phyloP scores from a whole-genome alignment of 1,140 invertebrate genomes.

The Apis dorsata region DNA sequence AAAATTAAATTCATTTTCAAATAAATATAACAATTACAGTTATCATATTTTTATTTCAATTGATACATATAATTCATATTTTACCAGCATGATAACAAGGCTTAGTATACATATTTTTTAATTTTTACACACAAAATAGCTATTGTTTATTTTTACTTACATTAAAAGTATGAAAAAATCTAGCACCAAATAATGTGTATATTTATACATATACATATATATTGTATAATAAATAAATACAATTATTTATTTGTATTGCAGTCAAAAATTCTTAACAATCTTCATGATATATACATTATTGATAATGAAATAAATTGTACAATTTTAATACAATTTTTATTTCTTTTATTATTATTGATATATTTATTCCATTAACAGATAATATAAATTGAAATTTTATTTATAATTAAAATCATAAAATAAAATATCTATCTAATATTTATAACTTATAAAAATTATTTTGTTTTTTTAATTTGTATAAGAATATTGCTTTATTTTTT shows the following conservation, averaged over 20 bases:
- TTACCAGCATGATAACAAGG: constrained; percentile 26
- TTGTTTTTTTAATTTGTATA: not conserved
- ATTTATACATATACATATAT: not conserved
- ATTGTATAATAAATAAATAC: constrained; percentile 43
- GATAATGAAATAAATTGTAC: constrained; percentile 14
- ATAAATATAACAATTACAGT: constrained; percentile 39
- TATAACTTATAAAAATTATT: not conserved
- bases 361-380: not conserved
- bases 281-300: constrained; percentile 15
- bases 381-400: no score
- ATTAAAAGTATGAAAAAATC: constrained; percentile 7
- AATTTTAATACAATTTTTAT: not conserved
- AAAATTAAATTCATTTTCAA: constrained; percentile 24
- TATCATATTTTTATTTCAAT: constrained; percentile 37
- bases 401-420: not conserved
- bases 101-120: constrained; percentile 17
- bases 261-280: constrained; percentile 26
- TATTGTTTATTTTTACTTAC: not conserved
- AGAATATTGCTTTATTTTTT: constrained; percentile 44
- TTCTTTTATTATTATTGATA: not conserved
- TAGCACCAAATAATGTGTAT: constrained; percentile 26
- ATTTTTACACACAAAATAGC: constrained; percentile 22
- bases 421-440: not conserved
- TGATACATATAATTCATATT: not conserved
- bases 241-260: constrained; percentile 39